Evolutionary conservation across 1,140 invertebrate genomes (phyloP).

Genomic region (Ceratina japonica): DNA sequence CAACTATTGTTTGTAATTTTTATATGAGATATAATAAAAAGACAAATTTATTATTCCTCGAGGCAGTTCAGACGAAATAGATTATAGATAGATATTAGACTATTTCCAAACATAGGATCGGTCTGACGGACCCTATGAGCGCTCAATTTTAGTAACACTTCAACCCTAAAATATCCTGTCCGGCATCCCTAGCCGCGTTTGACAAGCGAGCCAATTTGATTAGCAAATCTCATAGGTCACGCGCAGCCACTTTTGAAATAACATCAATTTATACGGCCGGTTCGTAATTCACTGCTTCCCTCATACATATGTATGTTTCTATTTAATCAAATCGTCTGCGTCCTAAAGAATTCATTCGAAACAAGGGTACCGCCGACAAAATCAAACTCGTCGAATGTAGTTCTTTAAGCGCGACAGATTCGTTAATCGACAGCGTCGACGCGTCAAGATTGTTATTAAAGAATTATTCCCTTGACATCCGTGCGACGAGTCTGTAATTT

Average conservation of each 20-base stretch:
- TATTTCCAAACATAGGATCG: slow-evolving; percentile 25
- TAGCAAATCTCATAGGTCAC: slow-evolving; percentile 54
- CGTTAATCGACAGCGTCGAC: too few relatives aligned
- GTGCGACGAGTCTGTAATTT: background rate
- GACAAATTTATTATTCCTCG: too few relatives aligned
- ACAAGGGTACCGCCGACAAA: too few relatives aligned
- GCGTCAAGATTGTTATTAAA: too few relatives aligned
- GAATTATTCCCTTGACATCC: background rate
- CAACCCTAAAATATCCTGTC: slow-evolving; percentile 39
- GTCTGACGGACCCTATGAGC: slow-evolving; percentile 23
- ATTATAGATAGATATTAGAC: too few relatives aligned
- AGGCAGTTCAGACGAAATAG: too few relatives aligned
- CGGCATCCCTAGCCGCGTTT: slow-evolving; percentile 38
- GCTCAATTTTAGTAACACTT: slow-evolving; percentile 35
- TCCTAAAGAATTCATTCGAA: too few relatives aligned
- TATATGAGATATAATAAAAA: too few relatives aligned
- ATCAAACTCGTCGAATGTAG: too few relatives aligned
- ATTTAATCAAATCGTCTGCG: background rate
- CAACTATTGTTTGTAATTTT: too few relatives aligned
- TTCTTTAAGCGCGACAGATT: too few relatives aligned
- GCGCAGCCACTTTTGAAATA: slow-evolving; percentile 43
- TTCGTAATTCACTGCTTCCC: slow-evolving; percentile 20
- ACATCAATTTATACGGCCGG: slow-evolving; percentile 25
- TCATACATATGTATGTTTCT: too few relatives aligned
- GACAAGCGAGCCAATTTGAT: slow-evolving; percentile 58